A percentile compares a stretch with the other conserved stretches of the same genome.
phyloP scores from a whole-genome alignment of 2,797 vertebrate genomes.

The Falco peregrinus region DNA sequence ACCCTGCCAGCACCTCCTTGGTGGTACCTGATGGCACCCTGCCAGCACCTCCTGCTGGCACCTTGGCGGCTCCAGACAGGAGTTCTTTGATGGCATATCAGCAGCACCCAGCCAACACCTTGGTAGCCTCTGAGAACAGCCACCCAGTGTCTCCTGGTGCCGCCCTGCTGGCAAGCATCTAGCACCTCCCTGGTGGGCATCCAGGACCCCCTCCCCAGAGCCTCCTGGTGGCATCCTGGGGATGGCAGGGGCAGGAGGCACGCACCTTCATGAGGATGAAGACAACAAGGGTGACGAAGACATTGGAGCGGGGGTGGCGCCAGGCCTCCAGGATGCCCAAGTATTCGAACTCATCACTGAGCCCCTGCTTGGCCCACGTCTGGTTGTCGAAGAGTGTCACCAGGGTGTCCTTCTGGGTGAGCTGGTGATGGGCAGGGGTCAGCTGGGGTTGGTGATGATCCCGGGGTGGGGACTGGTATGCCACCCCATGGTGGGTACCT shows the following conservation, averaged over 20 bases:
- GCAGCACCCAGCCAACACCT: background rate
- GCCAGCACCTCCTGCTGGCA: background rate
- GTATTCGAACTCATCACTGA: conserved; percentile 88
- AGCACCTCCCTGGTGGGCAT: background rate
- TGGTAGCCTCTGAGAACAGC: background rate
- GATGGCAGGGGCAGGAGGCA: background rate
- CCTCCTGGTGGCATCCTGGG: background rate
- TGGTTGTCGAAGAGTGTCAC: conserved; percentile 94
- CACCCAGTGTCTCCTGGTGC: background rate
- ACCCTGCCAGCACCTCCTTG: background rate
- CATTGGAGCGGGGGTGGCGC: conserved; percentile 89
- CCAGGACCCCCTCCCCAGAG: background rate
- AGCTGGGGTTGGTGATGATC: background rate
- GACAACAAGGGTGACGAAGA: conserved; percentile 91
- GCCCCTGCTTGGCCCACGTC: conserved; percentile 91
- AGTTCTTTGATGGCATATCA: background rate
- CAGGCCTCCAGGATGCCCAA: conserved; percentile 87
- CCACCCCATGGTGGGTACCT: conserved; percentile 72
- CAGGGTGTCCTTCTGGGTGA: conserved; percentile 94
- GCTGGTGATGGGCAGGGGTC: conserved; percentile 70
- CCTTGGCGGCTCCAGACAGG: background rate
- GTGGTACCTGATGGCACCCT: background rate
- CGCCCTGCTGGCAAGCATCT: background rate
- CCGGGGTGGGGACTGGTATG: background rate
- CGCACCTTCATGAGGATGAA: conserved; percentile 97